Percentiles rank a stretch among this genome's conserved stretches.
These are phyloP conservation scores for Rousettus madagascariensis DNA, from an alignment of 2,797 vertebrate genomes.

Conservation along the genomic window DNA sequence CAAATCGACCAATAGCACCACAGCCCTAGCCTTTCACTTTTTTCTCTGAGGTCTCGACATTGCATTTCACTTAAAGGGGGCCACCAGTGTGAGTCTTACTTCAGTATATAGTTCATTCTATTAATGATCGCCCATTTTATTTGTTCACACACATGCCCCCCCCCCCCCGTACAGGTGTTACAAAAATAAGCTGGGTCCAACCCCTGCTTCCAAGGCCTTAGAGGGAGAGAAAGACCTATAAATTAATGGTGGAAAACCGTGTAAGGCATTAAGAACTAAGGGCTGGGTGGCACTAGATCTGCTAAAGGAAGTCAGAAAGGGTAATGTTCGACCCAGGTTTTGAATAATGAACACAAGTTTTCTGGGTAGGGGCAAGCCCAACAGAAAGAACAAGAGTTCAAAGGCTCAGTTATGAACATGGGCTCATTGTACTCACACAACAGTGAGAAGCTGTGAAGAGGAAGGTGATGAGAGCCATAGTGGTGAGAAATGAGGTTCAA, in stretches of 20 bases:
- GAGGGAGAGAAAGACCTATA: not conserved
- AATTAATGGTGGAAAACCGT: not conserved
- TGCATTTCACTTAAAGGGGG: not conserved
- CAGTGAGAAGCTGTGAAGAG: not conserved
- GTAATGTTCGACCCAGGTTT: not conserved
- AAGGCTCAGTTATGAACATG: not conserved
- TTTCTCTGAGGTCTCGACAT: not conserved
- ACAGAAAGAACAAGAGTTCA: not conserved
- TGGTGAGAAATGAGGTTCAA: not conserved
- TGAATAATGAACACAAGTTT: not conserved
- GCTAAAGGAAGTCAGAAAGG: not conserved
- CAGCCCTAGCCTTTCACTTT: not conserved
- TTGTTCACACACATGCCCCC: not conserved
- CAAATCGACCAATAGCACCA: not conserved
- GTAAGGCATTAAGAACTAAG: not conserved
- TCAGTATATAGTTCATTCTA: not conserved
- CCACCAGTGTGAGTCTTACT: not conserved
- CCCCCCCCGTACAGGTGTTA: not conserved
- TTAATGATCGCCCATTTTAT: not conserved
- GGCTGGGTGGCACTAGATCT: not conserved
- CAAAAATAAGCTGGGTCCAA: not conserved
- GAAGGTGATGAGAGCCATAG: not conserved
- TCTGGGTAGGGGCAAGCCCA: not conserved
- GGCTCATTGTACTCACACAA: not conserved
- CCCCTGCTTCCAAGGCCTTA: not conserved